Conservation (phyloP, 2,113 vertebrate species). For the Synchiropus splendidus region DNA sequence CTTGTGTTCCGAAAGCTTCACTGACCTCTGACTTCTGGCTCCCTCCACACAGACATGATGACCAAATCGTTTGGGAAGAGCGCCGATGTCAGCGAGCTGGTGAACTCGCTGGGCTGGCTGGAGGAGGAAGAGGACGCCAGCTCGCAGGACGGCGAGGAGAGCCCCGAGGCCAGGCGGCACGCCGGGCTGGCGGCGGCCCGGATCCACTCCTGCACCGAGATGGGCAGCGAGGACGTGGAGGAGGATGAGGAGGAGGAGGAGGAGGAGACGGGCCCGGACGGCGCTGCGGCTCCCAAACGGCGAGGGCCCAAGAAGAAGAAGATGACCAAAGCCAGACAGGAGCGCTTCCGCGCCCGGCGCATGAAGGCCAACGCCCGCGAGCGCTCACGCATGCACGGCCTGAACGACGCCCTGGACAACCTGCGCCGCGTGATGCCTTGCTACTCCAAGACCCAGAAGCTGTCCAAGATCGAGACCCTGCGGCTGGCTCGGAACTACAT, state of each 20-base stretch:
- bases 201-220: conserved; percentile 58
- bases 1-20: not conserved
- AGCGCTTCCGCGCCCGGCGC: conserved; percentile 81
- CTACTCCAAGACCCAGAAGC: conserved; percentile 93
- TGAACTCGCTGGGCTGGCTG: conserved; percentile 74
- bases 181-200: conserved; percentile 33
- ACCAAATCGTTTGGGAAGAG: conserved; percentile 70
- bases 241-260: conserved; percentile 77
- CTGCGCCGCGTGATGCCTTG: conserved; percentile 93
- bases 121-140: conserved; percentile 58
- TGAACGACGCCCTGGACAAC: conserved; percentile 90
- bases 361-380: conserved; percentile 93
- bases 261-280: conserved; percentile 65
- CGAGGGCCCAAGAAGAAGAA: conserved; percentile 98
- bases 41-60: conserved; percentile 72
- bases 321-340: conserved; percentile 91
- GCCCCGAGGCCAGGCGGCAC: conserved; percentile 38
- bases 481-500: conserved; percentile 92
- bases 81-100: conserved; percentile 73
- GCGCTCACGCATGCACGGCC: conserved; percentile 87
- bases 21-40: conserved; percentile 1
- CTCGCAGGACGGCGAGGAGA: conserved; percentile 72
- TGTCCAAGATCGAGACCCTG: conserved; percentile 95
- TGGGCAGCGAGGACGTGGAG: conserved; percentile 65
- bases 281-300: conserved; percentile 79